phyloP scores from a whole-genome alignment of 1,140 invertebrate species.

The Drosophila ercepeae region DNA sequence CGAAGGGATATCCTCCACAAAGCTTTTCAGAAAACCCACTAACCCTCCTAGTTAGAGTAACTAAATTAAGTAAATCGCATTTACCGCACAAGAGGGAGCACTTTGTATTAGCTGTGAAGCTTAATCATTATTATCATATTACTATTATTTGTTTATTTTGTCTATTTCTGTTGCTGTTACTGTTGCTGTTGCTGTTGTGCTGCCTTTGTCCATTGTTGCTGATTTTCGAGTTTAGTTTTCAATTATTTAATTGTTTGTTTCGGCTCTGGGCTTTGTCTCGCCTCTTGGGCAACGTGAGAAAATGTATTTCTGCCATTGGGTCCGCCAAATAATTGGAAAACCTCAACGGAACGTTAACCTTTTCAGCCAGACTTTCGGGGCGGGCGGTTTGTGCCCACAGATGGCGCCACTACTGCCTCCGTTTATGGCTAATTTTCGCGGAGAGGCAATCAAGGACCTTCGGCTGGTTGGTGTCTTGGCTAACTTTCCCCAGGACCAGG shows the following conservation, averaged over 20 bases:
- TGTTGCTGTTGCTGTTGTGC: not conserved
- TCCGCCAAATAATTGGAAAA: not conserved
- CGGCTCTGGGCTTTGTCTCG: slow-evolving; percentile 10
- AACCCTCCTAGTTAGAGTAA: not conserved
- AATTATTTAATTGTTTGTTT: slow-evolving; percentile 70
- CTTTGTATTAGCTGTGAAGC: slow-evolving; percentile 63
- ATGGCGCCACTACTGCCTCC: slow-evolving; percentile 52
- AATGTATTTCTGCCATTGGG: slow-evolving; percentile 42
- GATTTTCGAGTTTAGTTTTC: slow-evolving; percentile 53
- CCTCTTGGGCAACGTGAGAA: slow-evolving; percentile 62
- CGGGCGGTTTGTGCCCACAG: slow-evolving; percentile 26
- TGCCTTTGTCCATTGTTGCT: slow-evolving; percentile 21
- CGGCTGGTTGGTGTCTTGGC: slow-evolving; percentile 59
- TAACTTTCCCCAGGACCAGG: slow-evolving; percentile 22
- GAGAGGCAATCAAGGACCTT: slow-evolving; percentile 28
- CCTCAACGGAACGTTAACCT: slow-evolving; percentile 5
- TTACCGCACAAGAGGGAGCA: slow-evolving; percentile 40
- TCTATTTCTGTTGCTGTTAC: slow-evolving; percentile 26
- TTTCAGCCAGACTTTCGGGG: slow-evolving; percentile 2
- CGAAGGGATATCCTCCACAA: too few relatives aligned
- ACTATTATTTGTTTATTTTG: slow-evolving; percentile 45
- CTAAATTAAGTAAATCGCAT: slow-evolving; percentile 17
- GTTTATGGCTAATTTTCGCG: slow-evolving; percentile 69
- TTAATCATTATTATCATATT: slow-evolving; percentile 53
- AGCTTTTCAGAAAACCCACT: too few relatives aligned